Percentiles rank a stretch among this genome's conserved stretches.
phyloP scores from a whole-genome alignment of 2,113 vertebrate species.

The Ictalurus furcatus region DNA sequence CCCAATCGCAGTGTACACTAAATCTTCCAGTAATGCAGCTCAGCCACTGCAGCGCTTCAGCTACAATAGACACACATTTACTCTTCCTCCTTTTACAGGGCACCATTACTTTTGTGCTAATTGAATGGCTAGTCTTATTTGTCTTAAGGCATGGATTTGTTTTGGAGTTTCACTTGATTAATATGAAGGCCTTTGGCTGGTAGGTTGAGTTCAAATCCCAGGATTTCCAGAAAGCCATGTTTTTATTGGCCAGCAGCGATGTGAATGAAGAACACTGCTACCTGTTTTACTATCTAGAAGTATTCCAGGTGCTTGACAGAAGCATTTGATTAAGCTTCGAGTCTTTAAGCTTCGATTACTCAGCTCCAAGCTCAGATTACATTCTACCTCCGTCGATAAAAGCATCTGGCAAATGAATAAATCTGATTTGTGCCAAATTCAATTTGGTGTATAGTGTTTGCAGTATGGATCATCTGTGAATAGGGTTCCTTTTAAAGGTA shows the following conservation, averaged over 20 bases:
- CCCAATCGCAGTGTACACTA: neutral
- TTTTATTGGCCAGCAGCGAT: neutral
- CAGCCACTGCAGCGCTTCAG: neutral
- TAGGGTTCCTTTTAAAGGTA: neutral
- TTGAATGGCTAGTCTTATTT: neutral
- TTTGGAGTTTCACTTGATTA: neutral
- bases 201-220: neutral
- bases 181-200: neutral
- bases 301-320: neutral
- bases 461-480: neutral
- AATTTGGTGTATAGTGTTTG: neutral
- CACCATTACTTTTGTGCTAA: neutral
- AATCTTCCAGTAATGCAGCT: neutral
- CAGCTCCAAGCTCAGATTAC: neutral
- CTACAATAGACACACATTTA: neutral
- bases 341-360: neutral
- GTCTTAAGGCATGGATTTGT: neutral
- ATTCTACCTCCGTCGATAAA: neutral
- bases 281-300: neutral
- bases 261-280: neutral
- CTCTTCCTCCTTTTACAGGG: neutral
- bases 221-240: neutral
- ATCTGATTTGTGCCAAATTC: neutral
- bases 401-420: neutral
- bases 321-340: too few relatives aligned